phyloP scores from a whole-genome alignment of 2,888 invertebrate species.

The Bhutanitis thaidina region DNA sequence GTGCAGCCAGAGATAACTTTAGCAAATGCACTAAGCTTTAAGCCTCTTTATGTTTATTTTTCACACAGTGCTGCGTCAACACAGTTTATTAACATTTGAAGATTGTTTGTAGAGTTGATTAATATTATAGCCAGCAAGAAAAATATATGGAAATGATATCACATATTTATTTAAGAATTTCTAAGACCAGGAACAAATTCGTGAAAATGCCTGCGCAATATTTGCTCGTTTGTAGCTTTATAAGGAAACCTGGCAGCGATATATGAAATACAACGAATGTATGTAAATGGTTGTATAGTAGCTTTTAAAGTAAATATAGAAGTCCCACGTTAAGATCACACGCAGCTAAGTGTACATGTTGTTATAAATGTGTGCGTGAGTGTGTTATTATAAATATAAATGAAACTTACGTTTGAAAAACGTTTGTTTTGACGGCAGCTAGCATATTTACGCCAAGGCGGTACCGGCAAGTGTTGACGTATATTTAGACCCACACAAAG shows the following conservation, averaged over 20 bases:
- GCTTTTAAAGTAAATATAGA: conserved; percentile 38
- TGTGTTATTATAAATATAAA: conserved; percentile 71
- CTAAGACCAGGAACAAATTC: conserved; percentile 1
- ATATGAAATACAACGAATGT: conserved; percentile 30
- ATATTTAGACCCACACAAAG: conserved; percentile 72
- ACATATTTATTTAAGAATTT: conserved; percentile 22
- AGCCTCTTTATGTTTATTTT: conserved; percentile 59
- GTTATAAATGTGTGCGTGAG: conserved; percentile 27
- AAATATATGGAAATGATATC: conserved; percentile 25
- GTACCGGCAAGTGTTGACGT: conserved; percentile 52
- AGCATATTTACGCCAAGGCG: conserved; percentile 52
- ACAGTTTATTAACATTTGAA: conserved; percentile 53
- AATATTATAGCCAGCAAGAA: conserved; percentile 36
- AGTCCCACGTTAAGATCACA: conserved; percentile 50
- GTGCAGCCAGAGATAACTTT: conserved; percentile 64
- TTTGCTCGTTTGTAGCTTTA: conserved; percentile 14
- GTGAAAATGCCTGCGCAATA: conserved; percentile 18
- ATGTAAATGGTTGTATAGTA: conserved; percentile 41
- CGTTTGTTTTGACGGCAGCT: conserved; percentile 70
- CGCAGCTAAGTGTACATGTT: conserved; percentile 40
- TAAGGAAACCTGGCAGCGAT: conserved; percentile 10
- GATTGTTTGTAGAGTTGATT: conserved; percentile 44
- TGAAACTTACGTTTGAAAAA: conserved; percentile 65
- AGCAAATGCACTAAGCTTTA: conserved; percentile 64
- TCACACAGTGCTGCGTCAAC: conserved; percentile 63